Base-by-base conservation (phyloP, 2,888 invertebrate genomes). In the Dryocosmus kuriphilus region DNA sequence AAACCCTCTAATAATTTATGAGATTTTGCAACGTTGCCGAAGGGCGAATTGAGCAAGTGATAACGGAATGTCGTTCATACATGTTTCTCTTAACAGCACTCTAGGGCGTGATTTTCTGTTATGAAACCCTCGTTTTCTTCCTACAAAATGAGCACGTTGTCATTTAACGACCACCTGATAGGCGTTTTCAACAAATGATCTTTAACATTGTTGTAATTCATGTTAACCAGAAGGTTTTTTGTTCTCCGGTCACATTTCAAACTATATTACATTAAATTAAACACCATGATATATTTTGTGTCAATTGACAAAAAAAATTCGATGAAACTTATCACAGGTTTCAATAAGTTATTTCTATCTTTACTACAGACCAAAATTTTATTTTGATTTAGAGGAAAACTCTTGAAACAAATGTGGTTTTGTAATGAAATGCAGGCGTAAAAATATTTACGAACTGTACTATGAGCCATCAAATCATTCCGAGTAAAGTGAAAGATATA, bases 71-170 rank as follows among this genome's bases (percentile, higher is more conserved):
- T 27, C 16, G 16, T 27, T 27, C 6, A 60, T 60, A 60, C 60
- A 14, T 27, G 60, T 60, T 60, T 60, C 60, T 60, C 60, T 60
- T 27, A 27, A 60, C 16, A 27, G 27, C 60, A 24, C 60, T 60
- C 60, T 60, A 16, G 60, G 27, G 60, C 27, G 60, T 27, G 60
- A 24, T 60, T 60, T 60, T 60, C 60, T 24, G 22, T 16, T 27
- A 60, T 60, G 27, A 60, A 27, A 60, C 60, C 60, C 27, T 60
- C 27, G 27, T 60, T 27, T 60, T 60, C 60, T 24, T 27, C 16
- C 27, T 6, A 16, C 27, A 27, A 60, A 60, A 60, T 60, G 27
- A 27, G 60, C 7, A 27, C 14, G 16, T 24, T 27, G 27, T 16
- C 6, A 60, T 60, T 60, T 27, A 16, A 60, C 6, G 60, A 27